Percentiles rank a stretch among this genome's conserved stretches.
Evolutionary conservation across 2,888 invertebrate genomes (phyloP).

Genomic region (Zaprionus bogoriensis): DNA sequence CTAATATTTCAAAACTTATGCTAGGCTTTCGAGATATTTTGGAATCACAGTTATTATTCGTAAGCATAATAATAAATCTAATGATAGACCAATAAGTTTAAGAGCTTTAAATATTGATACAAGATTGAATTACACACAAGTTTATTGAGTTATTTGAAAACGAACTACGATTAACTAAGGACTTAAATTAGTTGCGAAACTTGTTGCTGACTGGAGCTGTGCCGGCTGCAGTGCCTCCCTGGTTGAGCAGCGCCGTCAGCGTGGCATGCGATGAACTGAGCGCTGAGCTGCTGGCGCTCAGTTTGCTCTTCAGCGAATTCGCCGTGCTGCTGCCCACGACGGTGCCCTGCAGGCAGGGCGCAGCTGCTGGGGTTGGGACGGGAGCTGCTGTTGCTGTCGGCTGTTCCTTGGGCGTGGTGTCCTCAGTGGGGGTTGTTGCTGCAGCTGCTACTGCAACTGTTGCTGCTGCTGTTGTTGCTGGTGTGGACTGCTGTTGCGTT

Average conservation of each 20-base stretch:
- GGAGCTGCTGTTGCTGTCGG: slow-evolving; percentile 29
- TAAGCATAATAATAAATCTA: too few relatives aligned
- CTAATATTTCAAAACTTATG: too few relatives aligned
- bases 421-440: slow-evolving; percentile 30
- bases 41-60: too few relatives aligned
- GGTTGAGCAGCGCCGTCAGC: slow-evolving; percentile 81
- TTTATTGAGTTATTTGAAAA: too few relatives aligned
- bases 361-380: too few relatives aligned
- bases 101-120: too few relatives aligned
- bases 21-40: too few relatives aligned
- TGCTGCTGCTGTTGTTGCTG: too few relatives aligned
- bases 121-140: not conserved
- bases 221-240: slow-evolving; percentile 36
- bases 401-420: slow-evolving; percentile 40
- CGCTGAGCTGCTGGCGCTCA: slow-evolving; percentile 68
- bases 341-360: slow-evolving; percentile 62
- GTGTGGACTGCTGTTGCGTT: too few relatives aligned
- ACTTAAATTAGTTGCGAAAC: slow-evolving; percentile 50
- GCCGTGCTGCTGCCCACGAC: slow-evolving; percentile 63
- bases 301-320: slow-evolving; percentile 53
- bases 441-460: too few relatives aligned
- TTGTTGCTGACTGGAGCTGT: slow-evolving; percentile 26
- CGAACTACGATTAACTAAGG: too few relatives aligned
- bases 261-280: slow-evolving; percentile 83
- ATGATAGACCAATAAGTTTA: too few relatives aligned